Evolutionary conservation across 30 jellyfish, hydroid and myxozoan genomes (phyloP).

Genomic region (Hydractinia echinata): DNA sequence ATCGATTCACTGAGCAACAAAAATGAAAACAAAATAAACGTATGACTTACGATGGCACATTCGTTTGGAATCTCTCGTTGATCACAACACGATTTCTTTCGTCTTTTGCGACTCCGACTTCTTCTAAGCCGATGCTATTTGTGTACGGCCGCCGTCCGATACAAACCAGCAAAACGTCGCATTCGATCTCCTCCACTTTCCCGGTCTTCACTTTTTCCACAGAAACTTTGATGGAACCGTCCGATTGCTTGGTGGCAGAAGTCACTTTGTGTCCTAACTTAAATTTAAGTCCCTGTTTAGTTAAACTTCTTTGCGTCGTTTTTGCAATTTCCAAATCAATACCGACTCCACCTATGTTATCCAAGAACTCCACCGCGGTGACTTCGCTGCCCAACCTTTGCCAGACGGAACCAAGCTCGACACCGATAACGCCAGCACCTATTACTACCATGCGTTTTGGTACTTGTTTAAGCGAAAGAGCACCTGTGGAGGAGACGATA

Average conservation of each 20-base stretch:
- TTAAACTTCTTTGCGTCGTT: slow-evolving; percentile 65
- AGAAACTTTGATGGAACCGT: slow-evolving; percentile 72
- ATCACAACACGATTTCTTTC: slow-evolving; percentile 69
- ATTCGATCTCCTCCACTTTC: slow-evolving; percentile 61
- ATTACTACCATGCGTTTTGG: slow-evolving; percentile 92
- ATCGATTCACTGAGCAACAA: background rate
- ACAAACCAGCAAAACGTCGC: slow-evolving; percentile 94
- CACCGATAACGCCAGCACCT: slow-evolving; percentile 99
- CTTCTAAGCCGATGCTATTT: slow-evolving; percentile 87
- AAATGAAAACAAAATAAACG: background rate
- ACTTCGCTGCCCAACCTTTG: slow-evolving; percentile 90
- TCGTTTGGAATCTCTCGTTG: slow-evolving; percentile 77
- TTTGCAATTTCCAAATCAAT: slow-evolving; percentile 94
- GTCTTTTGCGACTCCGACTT: slow-evolving; percentile 71
- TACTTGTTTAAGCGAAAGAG: slow-evolving; percentile 76
- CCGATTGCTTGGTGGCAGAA: slow-evolving; percentile 64
- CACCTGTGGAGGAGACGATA: slow-evolving; percentile 99
- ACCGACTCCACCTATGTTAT: slow-evolving; percentile 95
- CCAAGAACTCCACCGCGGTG: slow-evolving; percentile 89
- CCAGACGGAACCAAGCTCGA: slow-evolving; percentile 99
- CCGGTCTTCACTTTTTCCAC: slow-evolving; percentile 25
- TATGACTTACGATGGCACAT: slow-evolving; percentile 71
- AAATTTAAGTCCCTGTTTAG: slow-evolving; percentile 83
- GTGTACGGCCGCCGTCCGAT: slow-evolving; percentile 97
- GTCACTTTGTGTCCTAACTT: slow-evolving; percentile 92